A percentile compares a stretch with the other conserved stretches of the same genome.
phyloP scores from a whole-genome alignment of 2,797 vertebrate genomes.

The Lithobates sylvaticus region DNA sequence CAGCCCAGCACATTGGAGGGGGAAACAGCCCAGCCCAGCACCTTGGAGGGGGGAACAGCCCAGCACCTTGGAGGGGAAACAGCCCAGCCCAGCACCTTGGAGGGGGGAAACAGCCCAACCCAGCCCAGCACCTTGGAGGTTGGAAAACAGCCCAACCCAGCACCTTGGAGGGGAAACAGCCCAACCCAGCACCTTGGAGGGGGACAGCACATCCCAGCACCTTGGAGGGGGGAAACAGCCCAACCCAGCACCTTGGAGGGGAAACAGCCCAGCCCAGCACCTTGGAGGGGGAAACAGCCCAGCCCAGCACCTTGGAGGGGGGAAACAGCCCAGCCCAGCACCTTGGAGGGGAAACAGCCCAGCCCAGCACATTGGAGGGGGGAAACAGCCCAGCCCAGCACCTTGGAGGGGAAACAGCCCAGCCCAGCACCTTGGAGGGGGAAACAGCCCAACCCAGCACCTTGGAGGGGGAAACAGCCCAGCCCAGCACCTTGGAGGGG shows the following conservation, averaged over 20 bases:
- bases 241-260: slow-evolving; percentile 26
- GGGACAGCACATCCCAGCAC: background rate
- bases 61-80: slow-evolving; percentile 24
- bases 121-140: slow-evolving; percentile 26
- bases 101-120: too few species aligned
- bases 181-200: slow-evolving; percentile 21
- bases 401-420: background rate
- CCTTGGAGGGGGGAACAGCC: background rate
- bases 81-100: background rate
- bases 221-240: background rate
- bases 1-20: background rate
- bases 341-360: background rate
- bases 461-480: too few species aligned
- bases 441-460: background rate
- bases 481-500: background rate
- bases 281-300: too few species aligned
- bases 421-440: slow-evolving; percentile 26
- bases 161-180: too few species aligned
- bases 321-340: background rate
- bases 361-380: background rate
- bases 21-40: background rate
- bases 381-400: background rate
- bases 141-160: background rate
- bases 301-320: background rate
- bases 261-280: background rate